Conservation (phyloP, 1,140 invertebrate genomes). For the Batillaria attramentaria region DNA sequence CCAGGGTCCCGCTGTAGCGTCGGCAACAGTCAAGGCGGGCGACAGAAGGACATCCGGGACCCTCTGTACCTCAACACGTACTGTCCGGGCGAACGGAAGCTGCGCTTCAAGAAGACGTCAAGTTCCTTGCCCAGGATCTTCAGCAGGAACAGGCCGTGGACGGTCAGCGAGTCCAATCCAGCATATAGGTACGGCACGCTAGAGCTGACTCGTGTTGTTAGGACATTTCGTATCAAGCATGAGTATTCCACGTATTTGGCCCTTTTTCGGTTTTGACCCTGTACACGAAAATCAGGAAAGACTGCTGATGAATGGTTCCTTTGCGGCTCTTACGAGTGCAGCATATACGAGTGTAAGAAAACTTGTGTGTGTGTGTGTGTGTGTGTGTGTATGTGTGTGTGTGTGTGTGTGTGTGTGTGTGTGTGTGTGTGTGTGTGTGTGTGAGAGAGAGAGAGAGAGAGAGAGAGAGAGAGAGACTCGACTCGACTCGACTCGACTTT, state of each 20-base stretch:
- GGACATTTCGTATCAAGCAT: too few species aligned
- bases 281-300: too few species aligned
- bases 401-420: conserved; percentile 13
- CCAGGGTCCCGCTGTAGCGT: too few species aligned
- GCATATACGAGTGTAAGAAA: neutral
- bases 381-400: neutral
- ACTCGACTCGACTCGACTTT: too few species aligned
- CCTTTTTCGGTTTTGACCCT: too few species aligned
- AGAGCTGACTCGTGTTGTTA: too few species aligned
- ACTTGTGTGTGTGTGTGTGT: neutral
- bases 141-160: conserved; percentile 19
- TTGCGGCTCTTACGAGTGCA: too few species aligned
- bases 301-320: too few species aligned
- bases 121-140: conserved; percentile 4
- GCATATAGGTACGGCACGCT: conserved; percentile 9
- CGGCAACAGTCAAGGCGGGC: too few species aligned
- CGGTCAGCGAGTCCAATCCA: conserved; percentile 33
- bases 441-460: neutral
- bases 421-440: conserved; percentile 13
- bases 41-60: conserved; percentile 31
- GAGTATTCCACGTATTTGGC: too few species aligned
- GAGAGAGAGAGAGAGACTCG: neutral
- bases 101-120: conserved; percentile 29
- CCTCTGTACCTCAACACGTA: conserved; percentile 34
- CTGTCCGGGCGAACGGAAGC: conserved; percentile 30